Base-by-base conservation (phyloP, 1,140 invertebrate genomes). In the Procambarus virginalis region DNA sequence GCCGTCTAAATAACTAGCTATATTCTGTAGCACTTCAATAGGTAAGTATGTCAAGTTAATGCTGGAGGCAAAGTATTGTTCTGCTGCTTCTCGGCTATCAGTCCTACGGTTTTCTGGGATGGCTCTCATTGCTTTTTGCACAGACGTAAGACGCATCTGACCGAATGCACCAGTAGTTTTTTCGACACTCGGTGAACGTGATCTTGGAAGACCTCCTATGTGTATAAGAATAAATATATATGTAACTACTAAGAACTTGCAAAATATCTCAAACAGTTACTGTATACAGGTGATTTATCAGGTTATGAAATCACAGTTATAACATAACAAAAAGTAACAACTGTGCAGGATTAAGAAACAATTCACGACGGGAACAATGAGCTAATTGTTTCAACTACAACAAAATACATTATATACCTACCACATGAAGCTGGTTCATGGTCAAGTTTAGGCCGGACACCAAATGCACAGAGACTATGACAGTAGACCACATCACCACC, bases 1-100 rank as follows among this genome's bases (percentile, higher is more conserved):
- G 22, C 86, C 86, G 82, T 91, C 90, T 22, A 91, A 80, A 55
- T 84, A 89, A 55, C 78, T 77, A 22, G 90, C 90, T 58, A 91
- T 84, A 46, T 34, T 77, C 81, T 83, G 84, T 3, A 91, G 78
- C n/a, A 91, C 79, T 79, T 91, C 90, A 34, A 91, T 51, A 2
- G 90, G 90, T 70, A 91, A 82, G 48, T 79, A 90, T 14, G 89
- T 85, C 5, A 90, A 46, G 17, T 90, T 70, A 48, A 51, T 78
- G 78, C 89, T 90, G 46, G 89, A 90, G 1, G 89, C 89, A 22
- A 70, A 79, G 45, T 84, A 90, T 20, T 84, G 89, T 34, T 51
- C 83, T 0, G 48, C 22, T 12, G 51, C 3, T 9, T 90, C 76
- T 9, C 22, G 8, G 48, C 8, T 55, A 5, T 12, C 22, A 46